These are phyloP conservation scores for Girardia tigrina DNA, from an alignment of 2,888 invertebrate species.

Conservation along the genomic window DNA sequence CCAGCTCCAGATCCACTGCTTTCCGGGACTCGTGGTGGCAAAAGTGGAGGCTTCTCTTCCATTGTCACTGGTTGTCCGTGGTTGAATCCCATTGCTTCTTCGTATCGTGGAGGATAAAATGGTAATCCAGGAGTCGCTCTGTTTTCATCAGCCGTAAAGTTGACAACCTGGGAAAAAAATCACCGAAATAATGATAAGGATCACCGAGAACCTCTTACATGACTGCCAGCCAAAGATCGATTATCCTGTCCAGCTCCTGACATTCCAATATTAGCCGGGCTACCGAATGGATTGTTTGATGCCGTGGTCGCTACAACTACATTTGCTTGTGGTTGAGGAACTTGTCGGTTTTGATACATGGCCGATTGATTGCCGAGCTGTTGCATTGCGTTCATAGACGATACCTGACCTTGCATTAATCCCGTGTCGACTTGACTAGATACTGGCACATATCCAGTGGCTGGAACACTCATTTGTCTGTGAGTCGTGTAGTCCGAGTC, in stretches of 20 bases:
- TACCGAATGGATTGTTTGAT: conserved; percentile 1
- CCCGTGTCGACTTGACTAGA: neutral
- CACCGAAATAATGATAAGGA: no score
- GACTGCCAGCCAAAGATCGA: conserved; percentile 23
- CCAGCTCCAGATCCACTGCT: neutral
- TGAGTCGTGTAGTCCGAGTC: conserved; percentile 1
- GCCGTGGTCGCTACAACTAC: neutral
- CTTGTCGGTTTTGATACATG: conserved; percentile 16
- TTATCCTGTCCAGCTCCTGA: conserved; percentile 3
- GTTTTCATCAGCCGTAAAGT: neutral
- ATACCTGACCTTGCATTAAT: neutral
- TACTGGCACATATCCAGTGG: neutral
- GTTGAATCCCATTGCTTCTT: conserved; percentile 15
- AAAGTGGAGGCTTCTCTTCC: conserved; percentile 8
- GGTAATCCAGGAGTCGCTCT: conserved; percentile 6
- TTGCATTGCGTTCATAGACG: neutral
- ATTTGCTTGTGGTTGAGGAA: neutral
- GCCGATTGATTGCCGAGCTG: neutral
- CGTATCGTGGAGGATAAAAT: conserved; percentile 16
- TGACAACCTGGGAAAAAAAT: neutral
- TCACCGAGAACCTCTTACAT: neutral
- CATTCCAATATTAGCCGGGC: neutral
- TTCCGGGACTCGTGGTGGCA: conserved; percentile 9
- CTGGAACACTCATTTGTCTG: neutral
- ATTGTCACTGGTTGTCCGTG: conserved; percentile 1